phyloP scores from a whole-genome alignment of 2,113 vertebrate genomes.

The Tragelaphus buxtoni region DNA sequence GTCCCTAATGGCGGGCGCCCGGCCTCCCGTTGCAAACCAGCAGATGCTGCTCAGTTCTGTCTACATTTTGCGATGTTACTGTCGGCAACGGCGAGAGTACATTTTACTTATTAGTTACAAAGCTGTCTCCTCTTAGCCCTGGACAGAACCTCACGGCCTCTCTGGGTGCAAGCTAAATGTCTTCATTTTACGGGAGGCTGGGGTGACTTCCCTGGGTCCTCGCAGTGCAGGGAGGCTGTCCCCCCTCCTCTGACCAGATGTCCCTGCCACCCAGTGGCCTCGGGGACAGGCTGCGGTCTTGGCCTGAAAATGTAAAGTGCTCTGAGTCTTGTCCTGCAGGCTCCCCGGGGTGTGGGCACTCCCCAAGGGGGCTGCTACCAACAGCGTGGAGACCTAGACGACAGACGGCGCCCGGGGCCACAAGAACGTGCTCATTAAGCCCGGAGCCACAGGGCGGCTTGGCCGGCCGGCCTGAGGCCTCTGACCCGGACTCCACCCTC shows the following conservation, averaged over 20 bases:
- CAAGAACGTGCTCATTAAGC: not conserved
- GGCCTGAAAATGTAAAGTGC: not conserved
- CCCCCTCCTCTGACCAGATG: not conserved
- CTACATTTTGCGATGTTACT: rapidly evolving
- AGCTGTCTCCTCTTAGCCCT: not conserved
- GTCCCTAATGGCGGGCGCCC: rapidly evolving
- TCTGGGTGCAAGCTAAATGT: not conserved
- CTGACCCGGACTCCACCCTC: not conserved
- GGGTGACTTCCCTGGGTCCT: not conserved
- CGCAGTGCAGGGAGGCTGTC: rapidly evolving
- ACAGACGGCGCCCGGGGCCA: not conserved
- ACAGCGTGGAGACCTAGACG: not conserved
- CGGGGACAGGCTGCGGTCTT: not conserved
- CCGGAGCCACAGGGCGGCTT: not conserved
- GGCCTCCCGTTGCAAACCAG: not conserved
- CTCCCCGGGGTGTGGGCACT: rapidly evolving
- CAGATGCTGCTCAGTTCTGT: not conserved
- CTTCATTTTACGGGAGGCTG: not conserved
- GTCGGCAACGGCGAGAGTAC: not conserved
- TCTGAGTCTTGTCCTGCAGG: not conserved
- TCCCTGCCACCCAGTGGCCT: not conserved
- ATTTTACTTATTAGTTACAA: not conserved
- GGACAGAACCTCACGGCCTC: not conserved
- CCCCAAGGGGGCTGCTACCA: not conserved
- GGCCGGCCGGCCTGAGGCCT: not conserved